A percentile compares a stretch with the other conserved stretches of the same genome.
These are phyloP conservation scores for Meandrusa payeni DNA, from an alignment of 2,888 invertebrate genomes.

Conservation along the genomic window DNA sequence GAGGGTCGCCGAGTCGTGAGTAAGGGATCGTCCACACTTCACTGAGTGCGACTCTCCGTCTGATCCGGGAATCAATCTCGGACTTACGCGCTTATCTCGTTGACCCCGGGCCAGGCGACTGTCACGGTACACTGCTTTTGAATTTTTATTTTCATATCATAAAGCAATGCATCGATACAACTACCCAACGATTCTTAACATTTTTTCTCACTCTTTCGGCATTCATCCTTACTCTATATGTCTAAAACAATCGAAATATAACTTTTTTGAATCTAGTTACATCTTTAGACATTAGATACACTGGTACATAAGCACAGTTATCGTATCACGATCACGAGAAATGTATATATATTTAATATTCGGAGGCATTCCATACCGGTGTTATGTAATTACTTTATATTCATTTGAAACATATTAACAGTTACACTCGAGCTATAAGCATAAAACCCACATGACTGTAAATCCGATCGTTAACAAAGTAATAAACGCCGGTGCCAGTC, in stretches of 20 bases:
- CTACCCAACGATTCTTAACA: no score
- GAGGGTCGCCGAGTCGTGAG: slow-evolving; percentile 61
- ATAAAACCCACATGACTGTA: slow-evolving; percentile 47
- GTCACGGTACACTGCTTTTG: slow-evolving; percentile 60
- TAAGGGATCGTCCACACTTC: slow-evolving; percentile 70
- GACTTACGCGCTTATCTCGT: slow-evolving; percentile 70
- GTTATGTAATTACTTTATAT: slow-evolving; percentile 21
- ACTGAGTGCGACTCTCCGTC: slow-evolving; percentile 52
- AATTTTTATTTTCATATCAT: no score
- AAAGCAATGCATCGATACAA: no score
- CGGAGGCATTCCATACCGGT: not conserved
- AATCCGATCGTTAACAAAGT: slow-evolving; percentile 55
- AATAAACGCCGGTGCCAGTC: slow-evolving; percentile 57
- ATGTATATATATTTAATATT: no score
- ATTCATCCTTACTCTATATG: no score
- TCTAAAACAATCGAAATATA: no score
- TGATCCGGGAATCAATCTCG: slow-evolving; percentile 78
- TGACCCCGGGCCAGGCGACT: slow-evolving; percentile 64
- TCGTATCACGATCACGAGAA: no score
- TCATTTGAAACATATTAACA: slow-evolving; percentile 17
- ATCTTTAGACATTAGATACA: no score
- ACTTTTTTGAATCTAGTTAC: no score
- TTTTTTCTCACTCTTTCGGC: no score
- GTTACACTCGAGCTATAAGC: slow-evolving; percentile 27
- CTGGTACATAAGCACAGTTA: no score